Evolutionary conservation across 2,888 invertebrate species (phyloP).

Genomic region (Hypolimnas misippus): DNA sequence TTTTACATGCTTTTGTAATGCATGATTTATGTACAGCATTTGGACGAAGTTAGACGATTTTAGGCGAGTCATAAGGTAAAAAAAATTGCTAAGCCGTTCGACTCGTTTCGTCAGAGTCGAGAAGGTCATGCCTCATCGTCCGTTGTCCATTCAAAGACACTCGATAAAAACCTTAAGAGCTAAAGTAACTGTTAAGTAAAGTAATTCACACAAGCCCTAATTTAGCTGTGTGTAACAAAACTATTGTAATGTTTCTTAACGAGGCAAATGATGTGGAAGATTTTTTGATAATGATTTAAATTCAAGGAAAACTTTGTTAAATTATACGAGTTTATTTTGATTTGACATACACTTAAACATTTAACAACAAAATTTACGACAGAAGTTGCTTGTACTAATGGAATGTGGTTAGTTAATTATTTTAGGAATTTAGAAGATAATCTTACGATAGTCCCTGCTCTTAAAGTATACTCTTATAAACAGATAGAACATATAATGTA

Average conservation of each 20-base stretch:
- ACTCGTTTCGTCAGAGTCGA: constrained; percentile 36
- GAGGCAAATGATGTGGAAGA: not conserved
- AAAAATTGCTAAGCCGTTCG: constrained; percentile 28
- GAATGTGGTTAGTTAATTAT: too few relatives aligned
- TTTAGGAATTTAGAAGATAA: too few relatives aligned
- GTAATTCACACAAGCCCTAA: constrained; percentile 16
- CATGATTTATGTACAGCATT: constrained; percentile 24
- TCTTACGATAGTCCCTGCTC: too few relatives aligned
- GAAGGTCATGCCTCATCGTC: constrained; percentile 40
- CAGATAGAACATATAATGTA: too few relatives aligned
- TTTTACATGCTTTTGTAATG: constrained; percentile 34
- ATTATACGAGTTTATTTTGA: not conserved
- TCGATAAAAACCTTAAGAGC: constrained; percentile 31
- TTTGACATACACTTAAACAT: not conserved
- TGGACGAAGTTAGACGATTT: not conserved
- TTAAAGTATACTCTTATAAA: too few relatives aligned
- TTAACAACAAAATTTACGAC: too few relatives aligned
- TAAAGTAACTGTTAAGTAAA: constrained; percentile 32
- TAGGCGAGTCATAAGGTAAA: constrained; percentile 27
- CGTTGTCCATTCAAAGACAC: constrained; percentile 38
- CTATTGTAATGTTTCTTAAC: not conserved
- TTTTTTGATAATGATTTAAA: not conserved
- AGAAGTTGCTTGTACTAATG: too few relatives aligned
- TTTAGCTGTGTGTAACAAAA: not conserved
- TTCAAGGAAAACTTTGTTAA: not conserved